Percentiles rank a stretch among this genome's conserved stretches.
Evolutionary conservation across 1,140 invertebrate genomes (phyloP).

Genomic region (Drosophila murphyi): DNA sequence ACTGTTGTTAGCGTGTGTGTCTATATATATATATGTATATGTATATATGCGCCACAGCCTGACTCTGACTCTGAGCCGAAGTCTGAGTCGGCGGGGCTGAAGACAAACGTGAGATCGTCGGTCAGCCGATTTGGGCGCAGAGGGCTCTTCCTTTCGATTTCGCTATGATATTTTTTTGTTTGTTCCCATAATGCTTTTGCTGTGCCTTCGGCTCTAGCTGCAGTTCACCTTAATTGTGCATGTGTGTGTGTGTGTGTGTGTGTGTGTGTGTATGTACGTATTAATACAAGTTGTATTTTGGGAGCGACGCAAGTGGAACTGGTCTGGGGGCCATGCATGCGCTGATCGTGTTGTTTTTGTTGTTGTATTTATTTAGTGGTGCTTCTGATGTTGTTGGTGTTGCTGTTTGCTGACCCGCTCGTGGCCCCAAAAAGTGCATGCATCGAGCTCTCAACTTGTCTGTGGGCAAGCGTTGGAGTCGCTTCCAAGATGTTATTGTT

Average conservation of each 20-base stretch:
- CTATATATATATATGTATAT: neutral
- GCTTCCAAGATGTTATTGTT: conserved; percentile 55
- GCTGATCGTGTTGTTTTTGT: conserved; percentile 28
- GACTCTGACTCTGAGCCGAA: neutral
- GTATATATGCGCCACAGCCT: too few species aligned
- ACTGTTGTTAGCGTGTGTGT: conserved; percentile 80
- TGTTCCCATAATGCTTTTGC: conserved; percentile 72
- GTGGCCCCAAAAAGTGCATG: conserved; percentile 80
- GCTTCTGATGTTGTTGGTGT: conserved; percentile 43
- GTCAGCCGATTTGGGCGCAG: conserved; percentile 65
- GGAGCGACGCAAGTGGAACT: conserved; percentile 82
- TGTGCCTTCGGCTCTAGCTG: conserved; percentile 21
- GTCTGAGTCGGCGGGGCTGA: conserved; percentile 24
- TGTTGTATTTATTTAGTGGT: conserved; percentile 43
- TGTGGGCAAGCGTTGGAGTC: conserved; percentile 60
- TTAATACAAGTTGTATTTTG: conserved; percentile 79
- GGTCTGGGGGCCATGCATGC: conserved; percentile 71
- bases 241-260: neutral
- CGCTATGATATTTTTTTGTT: conserved; percentile 63
- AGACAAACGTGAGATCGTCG: conserved; percentile 73
- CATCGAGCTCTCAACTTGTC: conserved; percentile 59
- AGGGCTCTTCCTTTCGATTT: conserved; percentile 81
- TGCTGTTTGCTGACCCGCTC: conserved; percentile 73
- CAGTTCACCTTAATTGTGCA: conserved; percentile 19
- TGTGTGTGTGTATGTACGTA: conserved; percentile 34